Conservation (phyloP, 2,888 invertebrate species). For the Hyposoter didymator region DNA sequence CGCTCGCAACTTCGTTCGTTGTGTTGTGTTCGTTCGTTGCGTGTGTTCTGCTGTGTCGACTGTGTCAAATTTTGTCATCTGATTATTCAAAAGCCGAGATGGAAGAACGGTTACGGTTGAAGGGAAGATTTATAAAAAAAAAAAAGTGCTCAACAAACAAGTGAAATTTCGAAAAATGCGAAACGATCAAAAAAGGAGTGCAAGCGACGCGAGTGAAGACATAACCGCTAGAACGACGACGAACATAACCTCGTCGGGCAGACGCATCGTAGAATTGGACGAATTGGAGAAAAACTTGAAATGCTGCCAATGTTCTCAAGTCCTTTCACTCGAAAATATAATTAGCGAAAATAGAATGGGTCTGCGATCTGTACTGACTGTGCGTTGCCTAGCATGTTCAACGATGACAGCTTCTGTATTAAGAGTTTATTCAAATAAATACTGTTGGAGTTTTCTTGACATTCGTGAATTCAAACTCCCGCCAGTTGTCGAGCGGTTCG, state of each 20-base stretch:
- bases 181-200: slow-evolving; percentile 1
- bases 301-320: slow-evolving; percentile 17
- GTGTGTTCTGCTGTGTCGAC: too few species aligned
- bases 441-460: slow-evolving; percentile 5
- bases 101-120: slow-evolving; percentile 11
- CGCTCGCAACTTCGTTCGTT: too few species aligned
- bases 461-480: slow-evolving; percentile 14
- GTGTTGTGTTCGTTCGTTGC: too few species aligned
- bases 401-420: slow-evolving; percentile 40
- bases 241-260: too few species aligned
- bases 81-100: slow-evolving; percentile 18
- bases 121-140: slow-evolving; percentile 19
- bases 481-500: slow-evolving; percentile 11
- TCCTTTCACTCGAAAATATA: slow-evolving; percentile 13
- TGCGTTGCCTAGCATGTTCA: slow-evolving; percentile 7
- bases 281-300: slow-evolving; percentile 17
- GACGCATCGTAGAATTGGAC: too few species aligned
- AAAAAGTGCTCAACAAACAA: slow-evolving; percentile 7
- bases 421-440: slow-evolving; percentile 14
- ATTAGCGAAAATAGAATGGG: slow-evolving; percentile 7
- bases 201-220: too few species aligned
- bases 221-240: too few species aligned
- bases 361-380: slow-evolving; percentile 19
- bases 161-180: slow-evolving; percentile 5
- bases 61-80: too few species aligned